Evolutionary conservation across 2,888 invertebrate genomes (phyloP).

Genomic region (Cataglyphis livida): DNA sequence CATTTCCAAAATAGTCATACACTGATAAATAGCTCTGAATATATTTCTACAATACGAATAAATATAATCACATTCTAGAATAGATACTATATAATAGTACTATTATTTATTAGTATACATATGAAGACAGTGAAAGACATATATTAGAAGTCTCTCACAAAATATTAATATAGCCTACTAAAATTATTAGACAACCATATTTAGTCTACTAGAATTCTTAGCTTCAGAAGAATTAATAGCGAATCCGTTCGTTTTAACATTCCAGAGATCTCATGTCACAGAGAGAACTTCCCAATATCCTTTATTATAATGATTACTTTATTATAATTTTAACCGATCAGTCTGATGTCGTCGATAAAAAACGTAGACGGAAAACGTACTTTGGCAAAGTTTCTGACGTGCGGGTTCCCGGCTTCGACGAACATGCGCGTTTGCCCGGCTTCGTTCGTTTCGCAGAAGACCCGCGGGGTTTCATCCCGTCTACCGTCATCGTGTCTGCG

Average conservation of each 20-base stretch:
- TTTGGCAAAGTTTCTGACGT: slow-evolving; percentile 61
- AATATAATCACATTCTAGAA: neutral
- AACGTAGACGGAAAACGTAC: slow-evolving; percentile 57
- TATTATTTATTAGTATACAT: neutral
- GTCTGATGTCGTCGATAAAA: neutral
- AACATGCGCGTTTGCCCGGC: slow-evolving; percentile 65
- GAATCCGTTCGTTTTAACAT: neutral
- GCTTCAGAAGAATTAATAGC: neutral
- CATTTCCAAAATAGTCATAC: neutral
- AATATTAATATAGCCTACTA: neutral
- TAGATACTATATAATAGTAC: neutral
- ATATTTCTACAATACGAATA: neutral
- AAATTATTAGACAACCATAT: neutral
- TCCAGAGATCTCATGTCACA: too few species aligned
- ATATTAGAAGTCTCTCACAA: neutral
- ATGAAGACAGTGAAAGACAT: neutral
- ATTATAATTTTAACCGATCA: neutral
- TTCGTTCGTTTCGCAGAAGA: slow-evolving; percentile 63
- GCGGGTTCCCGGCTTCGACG: slow-evolving; percentile 22
- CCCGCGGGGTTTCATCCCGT: slow-evolving; percentile 8
- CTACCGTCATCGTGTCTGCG: slow-evolving; percentile 28
- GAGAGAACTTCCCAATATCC: neutral
- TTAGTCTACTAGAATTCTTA: neutral
- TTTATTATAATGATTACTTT: neutral
- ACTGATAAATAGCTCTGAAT: neutral